phyloP scores from a whole-genome alignment of 2,113 vertebrate species.

The Galbula dea region DNA sequence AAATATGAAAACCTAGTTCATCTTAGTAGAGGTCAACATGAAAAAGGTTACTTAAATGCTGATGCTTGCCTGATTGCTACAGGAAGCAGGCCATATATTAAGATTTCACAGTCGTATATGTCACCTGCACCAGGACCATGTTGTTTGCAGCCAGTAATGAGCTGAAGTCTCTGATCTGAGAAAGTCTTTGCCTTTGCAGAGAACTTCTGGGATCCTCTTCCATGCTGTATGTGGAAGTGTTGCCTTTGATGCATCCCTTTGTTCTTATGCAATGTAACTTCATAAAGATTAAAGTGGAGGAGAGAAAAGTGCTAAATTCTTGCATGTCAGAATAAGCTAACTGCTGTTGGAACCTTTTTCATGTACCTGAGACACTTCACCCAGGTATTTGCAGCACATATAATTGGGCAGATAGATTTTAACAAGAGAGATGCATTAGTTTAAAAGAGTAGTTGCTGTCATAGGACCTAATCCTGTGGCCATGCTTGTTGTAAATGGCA shows the following conservation, averaged over 20 bases:
- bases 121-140: neutral
- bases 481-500: neutral
- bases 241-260: neutral
- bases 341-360: neutral
- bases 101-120: neutral
- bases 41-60: neutral
- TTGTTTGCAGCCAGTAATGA: neutral
- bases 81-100: neutral
- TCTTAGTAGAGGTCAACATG: conserved; percentile 17
- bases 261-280: neutral
- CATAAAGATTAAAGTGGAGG: neutral
- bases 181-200: neutral
- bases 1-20: conserved; percentile 46
- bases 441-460: neutral
- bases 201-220: neutral
- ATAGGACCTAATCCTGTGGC: neutral
- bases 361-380: neutral
- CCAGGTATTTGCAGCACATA: neutral
- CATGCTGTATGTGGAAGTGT: neutral
- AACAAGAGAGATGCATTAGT: neutral
- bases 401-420: neutral
- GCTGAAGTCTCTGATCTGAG: neutral
- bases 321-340: neutral
- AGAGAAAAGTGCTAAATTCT: neutral
- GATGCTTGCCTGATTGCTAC: neutral